These are phyloP conservation scores for Thaumetopoea pityocampa DNA, from an alignment of 1,140 invertebrate genomes.

Conservation along the genomic window DNA sequence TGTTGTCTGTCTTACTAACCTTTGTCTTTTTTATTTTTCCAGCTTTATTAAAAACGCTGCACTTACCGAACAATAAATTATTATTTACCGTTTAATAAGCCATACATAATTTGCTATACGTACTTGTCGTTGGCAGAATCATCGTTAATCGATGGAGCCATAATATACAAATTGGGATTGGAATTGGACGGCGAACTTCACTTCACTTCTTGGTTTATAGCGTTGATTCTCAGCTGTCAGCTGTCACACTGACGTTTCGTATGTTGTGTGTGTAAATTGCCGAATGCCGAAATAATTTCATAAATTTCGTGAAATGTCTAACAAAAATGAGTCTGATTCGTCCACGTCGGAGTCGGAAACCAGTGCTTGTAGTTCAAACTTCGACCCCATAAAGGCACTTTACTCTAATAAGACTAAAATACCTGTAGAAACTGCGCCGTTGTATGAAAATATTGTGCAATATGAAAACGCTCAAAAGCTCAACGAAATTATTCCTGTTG, in stretches of 20 bases:
- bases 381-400: constrained; percentile 82
- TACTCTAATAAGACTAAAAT: constrained; percentile 76
- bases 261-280: constrained; percentile 23
- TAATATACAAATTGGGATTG: too few relatives aligned
- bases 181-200: too few relatives aligned
- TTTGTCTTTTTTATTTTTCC: too few relatives aligned
- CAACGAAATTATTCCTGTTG: constrained; percentile 38
- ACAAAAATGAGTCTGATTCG: constrained; percentile 36
- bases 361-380: constrained; percentile 79
- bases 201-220: too few relatives aligned
- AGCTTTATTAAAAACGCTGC: too few relatives aligned
- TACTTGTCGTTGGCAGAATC: too few relatives aligned
- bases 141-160: too few relatives aligned
- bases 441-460: constrained; percentile 80
- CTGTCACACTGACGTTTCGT: constrained; percentile 8
- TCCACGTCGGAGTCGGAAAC: constrained; percentile 77
- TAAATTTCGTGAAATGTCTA: constrained; percentile 33
- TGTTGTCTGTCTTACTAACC: too few relatives aligned
- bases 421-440: constrained; percentile 74
- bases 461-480: constrained; percentile 66
- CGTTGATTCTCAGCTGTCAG: constrained; percentile 4
- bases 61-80: too few relatives aligned
- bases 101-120: too few relatives aligned
- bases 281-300: constrained; percentile 5
- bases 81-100: too few relatives aligned